phyloP scores from a whole-genome alignment of 2,888 invertebrate species.

The Tanypteryx hageni region DNA sequence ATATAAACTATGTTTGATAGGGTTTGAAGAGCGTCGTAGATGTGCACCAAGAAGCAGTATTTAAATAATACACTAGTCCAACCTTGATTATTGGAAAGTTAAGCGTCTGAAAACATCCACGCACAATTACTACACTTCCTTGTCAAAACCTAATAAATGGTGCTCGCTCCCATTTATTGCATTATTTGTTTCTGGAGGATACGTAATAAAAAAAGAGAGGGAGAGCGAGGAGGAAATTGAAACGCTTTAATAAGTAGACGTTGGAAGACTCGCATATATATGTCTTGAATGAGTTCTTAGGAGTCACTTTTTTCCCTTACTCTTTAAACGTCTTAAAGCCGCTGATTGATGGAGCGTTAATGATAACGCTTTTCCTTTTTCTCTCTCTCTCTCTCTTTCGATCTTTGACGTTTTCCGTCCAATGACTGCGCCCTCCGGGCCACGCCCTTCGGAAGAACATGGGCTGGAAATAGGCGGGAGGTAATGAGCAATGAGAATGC shows the following conservation, averaged over 20 bases:
- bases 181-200: too few relatives aligned
- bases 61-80: too few relatives aligned
- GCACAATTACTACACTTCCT: too few relatives aligned
- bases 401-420: slow-evolving; percentile 1
- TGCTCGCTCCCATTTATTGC: too few relatives aligned
- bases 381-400: background rate
- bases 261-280: background rate
- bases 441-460: background rate
- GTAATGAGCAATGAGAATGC: slow-evolving; percentile 26
- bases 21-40: too few relatives aligned
- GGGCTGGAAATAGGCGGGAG: background rate
- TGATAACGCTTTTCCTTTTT: slow-evolving; percentile 16
- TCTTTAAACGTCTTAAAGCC: background rate
- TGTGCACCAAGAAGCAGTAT: too few relatives aligned
- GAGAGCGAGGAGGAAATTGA: background rate
- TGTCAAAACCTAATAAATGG: too few relatives aligned
- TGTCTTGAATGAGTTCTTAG: background rate
- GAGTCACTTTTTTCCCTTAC: slow-evolving; percentile 1
- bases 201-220: background rate
- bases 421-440: background rate
- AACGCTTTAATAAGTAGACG: slow-evolving; percentile 28
- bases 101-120: too few relatives aligned
- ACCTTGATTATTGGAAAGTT: too few relatives aligned
- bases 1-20: too few relatives aligned
- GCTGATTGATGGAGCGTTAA: slow-evolving; percentile 20